A percentile compares a stretch with the other conserved stretches of the same genome.
These are phyloP conservation scores for Apamea monoglypha DNA, from an alignment of 2,888 invertebrate species.

Conservation along the genomic window DNA sequence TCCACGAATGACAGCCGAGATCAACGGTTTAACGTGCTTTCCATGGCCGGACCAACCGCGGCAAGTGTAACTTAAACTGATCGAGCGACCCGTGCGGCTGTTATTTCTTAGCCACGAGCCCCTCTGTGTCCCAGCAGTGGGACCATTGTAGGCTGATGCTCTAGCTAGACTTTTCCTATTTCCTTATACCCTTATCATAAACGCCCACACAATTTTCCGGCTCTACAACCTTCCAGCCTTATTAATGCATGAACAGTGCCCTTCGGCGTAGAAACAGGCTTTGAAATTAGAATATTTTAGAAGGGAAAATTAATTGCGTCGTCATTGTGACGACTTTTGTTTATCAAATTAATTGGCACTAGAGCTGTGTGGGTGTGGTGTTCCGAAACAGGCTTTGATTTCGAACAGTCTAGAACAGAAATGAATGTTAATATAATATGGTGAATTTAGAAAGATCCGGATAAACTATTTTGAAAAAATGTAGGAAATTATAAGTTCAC, in stretches of 20 bases:
- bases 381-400: background rate
- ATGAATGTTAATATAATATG: background rate
- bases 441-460: background rate
- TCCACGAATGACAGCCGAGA: no score
- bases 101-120: no score
- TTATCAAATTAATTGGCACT: background rate
- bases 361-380: background rate
- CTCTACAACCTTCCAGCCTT: background rate
- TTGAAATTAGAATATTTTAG: conserved; percentile 1
- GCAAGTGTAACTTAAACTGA: no score
- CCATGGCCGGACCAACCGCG: no score
- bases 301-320: background rate
- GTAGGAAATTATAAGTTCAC: background rate
- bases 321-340: background rate
- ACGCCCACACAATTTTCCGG: background rate
- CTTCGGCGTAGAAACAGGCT: background rate
- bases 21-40: no score
- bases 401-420: background rate
- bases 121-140: background rate
- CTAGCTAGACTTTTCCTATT: background rate
- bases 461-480: background rate
- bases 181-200: background rate
- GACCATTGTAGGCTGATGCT: background rate
- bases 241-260: background rate
- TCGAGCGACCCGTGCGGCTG: no score